Conservation (phyloP, 2,797 vertebrate species). For the Pyrocephalus nanus region DNA sequence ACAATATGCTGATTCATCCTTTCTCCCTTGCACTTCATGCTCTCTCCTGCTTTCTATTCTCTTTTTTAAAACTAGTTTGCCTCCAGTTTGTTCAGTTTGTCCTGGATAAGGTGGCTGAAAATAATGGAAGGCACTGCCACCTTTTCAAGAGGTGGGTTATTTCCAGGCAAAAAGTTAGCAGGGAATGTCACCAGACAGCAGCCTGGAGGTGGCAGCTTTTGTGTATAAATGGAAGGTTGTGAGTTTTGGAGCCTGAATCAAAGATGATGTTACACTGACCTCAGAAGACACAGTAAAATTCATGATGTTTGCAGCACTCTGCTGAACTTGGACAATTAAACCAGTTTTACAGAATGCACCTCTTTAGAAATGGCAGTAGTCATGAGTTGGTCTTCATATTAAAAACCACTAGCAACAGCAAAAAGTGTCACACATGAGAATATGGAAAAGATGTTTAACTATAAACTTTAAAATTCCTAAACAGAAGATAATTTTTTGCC, state of each 20-base stretch:
- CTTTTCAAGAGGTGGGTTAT: background rate
- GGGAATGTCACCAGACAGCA: background rate
- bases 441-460: background rate
- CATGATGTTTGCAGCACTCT: background rate
- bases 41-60: background rate
- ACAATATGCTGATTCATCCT: background rate
- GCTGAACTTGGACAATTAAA: background rate
- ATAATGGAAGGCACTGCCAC: background rate
- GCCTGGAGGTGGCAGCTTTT: background rate
- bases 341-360: background rate
- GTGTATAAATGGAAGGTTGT: background rate
- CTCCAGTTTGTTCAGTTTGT: background rate
- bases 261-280: background rate
- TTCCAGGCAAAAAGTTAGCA: background rate
- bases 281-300: background rate
- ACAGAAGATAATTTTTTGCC: background rate
- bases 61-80: background rate
- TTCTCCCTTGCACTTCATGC: background rate
- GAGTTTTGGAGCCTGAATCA: background rate
- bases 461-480: background rate
- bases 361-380: background rate
- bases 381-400: background rate
- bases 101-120: background rate
- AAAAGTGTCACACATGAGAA: background rate
- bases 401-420: background rate